These are phyloP conservation scores for Gambusia affinis DNA, from an alignment of 2,113 vertebrate genomes.

Conservation along the genomic window DNA sequence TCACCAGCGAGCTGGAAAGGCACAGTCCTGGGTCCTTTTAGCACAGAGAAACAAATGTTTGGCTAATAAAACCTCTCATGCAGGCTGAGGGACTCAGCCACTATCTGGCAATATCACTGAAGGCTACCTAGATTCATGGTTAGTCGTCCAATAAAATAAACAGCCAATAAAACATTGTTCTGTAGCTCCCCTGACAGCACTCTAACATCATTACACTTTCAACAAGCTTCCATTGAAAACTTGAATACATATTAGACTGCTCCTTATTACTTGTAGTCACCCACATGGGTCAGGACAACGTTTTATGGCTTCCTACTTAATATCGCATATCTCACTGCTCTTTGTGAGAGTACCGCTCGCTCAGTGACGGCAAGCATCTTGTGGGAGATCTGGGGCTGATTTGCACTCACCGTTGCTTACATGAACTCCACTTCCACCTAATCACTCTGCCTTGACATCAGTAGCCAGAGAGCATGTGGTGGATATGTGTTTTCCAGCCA, in stretches of 20 bases:
- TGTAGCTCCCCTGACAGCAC: constrained; percentile 69
- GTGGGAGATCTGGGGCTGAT: constrained; percentile 71
- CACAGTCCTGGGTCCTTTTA: constrained; percentile 50
- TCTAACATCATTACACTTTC: constrained; percentile 80
- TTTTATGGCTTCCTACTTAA: constrained; percentile 71
- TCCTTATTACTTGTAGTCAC: constrained; percentile 62
- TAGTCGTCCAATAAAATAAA: constrained; percentile 79
- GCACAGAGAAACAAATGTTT: constrained; percentile 78
- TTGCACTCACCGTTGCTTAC: constrained; percentile 68
- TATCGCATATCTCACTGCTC: constrained; percentile 68
- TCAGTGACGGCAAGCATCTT: constrained; percentile 57
- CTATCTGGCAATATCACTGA: constrained; percentile 73
- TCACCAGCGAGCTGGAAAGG: constrained; percentile 67
- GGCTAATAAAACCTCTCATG: constrained; percentile 76
- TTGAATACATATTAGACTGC: constrained; percentile 72
- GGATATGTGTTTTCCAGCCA: constrained; percentile 58
- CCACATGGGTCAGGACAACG: constrained; percentile 57
- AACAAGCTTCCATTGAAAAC: constrained; percentile 76
- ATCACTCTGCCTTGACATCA: constrained; percentile 78
- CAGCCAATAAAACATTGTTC: constrained; percentile 78
- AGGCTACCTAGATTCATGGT: constrained; percentile 77
- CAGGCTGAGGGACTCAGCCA: constrained; percentile 65
- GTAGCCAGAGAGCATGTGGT: constrained; percentile 68
- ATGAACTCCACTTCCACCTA: constrained; percentile 78
- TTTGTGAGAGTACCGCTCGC: constrained; percentile 34